Evolutionary conservation across 2,888 invertebrate genomes (phyloP).

Genomic region (Stenodera caucasica): DNA sequence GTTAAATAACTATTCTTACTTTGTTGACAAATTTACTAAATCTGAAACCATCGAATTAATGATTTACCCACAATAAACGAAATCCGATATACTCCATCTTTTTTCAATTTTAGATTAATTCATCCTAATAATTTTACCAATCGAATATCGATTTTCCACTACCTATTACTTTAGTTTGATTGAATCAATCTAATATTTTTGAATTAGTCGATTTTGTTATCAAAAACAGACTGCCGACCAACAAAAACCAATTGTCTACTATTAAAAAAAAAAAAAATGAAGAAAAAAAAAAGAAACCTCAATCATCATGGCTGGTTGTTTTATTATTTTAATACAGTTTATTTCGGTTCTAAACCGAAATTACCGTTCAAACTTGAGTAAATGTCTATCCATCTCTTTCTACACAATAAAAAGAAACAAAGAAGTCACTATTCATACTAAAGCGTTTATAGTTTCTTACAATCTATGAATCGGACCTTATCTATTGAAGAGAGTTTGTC

Average conservation of each 20-base stretch:
- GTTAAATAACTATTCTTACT: neutral
- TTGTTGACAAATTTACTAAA: neutral
- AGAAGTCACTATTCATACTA: slow-evolving; percentile 1
- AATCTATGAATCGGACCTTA: slow-evolving; percentile 6
- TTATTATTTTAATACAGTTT: slow-evolving; percentile 1
- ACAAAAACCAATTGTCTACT: too few species aligned
- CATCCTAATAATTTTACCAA: too few species aligned
- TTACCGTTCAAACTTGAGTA: slow-evolving; percentile 6
- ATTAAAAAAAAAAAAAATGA: too few species aligned
- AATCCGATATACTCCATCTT: too few species aligned
- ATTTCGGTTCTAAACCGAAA: slow-evolving; percentile 4
- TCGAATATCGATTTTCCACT: too few species aligned
- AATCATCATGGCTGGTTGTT: neutral
- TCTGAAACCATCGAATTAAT: neutral
- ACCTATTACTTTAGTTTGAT: too few species aligned
- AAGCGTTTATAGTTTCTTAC: slow-evolving; percentile 5
- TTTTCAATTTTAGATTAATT: too few species aligned
- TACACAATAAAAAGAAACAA: neutral
- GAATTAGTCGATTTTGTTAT: too few species aligned
- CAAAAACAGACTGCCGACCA: too few species aligned
- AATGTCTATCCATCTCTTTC: neutral
- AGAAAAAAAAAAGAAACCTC: neutral
- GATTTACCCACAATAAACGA: neutral
- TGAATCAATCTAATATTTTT: too few species aligned
- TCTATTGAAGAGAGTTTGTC: slow-evolving; percentile 1